Conservation (phyloP, 2,888 invertebrate genomes). For the Phania funesta region DNA sequence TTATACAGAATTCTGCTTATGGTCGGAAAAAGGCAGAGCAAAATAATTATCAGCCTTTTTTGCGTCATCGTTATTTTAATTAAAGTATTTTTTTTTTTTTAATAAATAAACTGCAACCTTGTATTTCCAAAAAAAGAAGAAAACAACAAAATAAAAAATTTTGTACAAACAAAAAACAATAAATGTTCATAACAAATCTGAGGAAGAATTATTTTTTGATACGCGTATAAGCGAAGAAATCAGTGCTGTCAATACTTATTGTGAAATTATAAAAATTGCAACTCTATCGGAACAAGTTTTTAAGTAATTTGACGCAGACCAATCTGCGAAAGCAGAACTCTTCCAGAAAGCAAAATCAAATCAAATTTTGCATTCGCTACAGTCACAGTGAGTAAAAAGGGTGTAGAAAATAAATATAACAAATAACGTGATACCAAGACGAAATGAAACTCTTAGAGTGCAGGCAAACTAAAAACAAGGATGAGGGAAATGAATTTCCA, state of each 20-base stretch:
- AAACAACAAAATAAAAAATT: not conserved
- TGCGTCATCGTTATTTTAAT: not conserved
- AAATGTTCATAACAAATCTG: not conserved
- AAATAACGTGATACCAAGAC: too few relatives aligned
- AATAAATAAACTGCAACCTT: slow-evolving; percentile 20
- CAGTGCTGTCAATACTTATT: slow-evolving; percentile 4
- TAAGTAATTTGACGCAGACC: too few relatives aligned
- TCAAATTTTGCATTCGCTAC: too few relatives aligned
- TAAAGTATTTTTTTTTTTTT: not conserved
- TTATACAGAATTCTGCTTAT: not conserved
- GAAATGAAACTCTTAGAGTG: too few relatives aligned
- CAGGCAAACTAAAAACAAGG: too few relatives aligned
- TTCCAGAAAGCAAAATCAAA: too few relatives aligned
- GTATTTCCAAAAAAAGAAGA: slow-evolving; percentile 32
- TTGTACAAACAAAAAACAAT: not conserved
- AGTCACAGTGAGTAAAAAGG: too few relatives aligned
- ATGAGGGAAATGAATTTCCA: too few relatives aligned
- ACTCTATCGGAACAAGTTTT: too few relatives aligned
- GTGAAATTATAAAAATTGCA: too few relatives aligned
- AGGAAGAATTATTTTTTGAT: not conserved
- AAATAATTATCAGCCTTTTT: slow-evolving; percentile 34
- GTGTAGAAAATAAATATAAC: too few relatives aligned
- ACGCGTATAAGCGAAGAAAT: not conserved
- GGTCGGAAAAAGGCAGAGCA: not conserved
- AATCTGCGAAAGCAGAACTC: too few relatives aligned